Base-by-base conservation (phyloP, 2,797 vertebrate species). In the Hydrolagus colliei region DNA sequence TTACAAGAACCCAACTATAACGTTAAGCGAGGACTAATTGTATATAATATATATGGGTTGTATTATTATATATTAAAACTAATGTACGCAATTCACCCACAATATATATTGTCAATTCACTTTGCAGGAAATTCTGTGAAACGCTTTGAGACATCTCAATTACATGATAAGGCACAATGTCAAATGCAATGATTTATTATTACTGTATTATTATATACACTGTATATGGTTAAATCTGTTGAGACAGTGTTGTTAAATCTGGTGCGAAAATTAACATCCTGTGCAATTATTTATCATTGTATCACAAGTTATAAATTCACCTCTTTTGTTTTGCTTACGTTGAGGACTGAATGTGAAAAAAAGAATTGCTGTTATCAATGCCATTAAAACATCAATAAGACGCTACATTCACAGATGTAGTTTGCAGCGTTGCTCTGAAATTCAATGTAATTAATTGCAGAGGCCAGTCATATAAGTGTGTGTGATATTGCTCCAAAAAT, bases 371-470 rank as follows among this genome's bases (percentile, higher is more conserved):
- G 32, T 88, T 76, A 87, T 88, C 87, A 87, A 89, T 88, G 85
- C 12, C 61, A 87, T 16, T 59, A 89, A 86, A 86, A 27, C 78
- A 87, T 86, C 86, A 87, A 84, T 71, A 84, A 61, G 32, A 27
- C 35, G 80, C 76, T 67, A 67, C 82, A 67, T 86, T 78, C 72
- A 62, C 73, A 27, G 61, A 73, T 87, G 86, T 59, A 86, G 59
- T 68, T 20, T 85, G 73, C 62, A 78, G 86, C 87, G 88, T 86
- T 87, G 68, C 35, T 27, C 67, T 52, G 72, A 67, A 85, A 86
- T 79, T 86, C 87, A 86, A 88, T 88, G 88, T 86, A 88, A 89
- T 88, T 87, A 90, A 88, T 87, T 89, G 87, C 87, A 72, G 86
- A 68, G 86, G 68, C 35, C 41, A 9, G 18, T 75, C 62, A 84